Percentiles rank a stretch among this genome's conserved stretches.
Evolutionary conservation across 2,888 invertebrate genomes (phyloP).

Genomic region (Vannuccia rotundouncinata): DNA sequence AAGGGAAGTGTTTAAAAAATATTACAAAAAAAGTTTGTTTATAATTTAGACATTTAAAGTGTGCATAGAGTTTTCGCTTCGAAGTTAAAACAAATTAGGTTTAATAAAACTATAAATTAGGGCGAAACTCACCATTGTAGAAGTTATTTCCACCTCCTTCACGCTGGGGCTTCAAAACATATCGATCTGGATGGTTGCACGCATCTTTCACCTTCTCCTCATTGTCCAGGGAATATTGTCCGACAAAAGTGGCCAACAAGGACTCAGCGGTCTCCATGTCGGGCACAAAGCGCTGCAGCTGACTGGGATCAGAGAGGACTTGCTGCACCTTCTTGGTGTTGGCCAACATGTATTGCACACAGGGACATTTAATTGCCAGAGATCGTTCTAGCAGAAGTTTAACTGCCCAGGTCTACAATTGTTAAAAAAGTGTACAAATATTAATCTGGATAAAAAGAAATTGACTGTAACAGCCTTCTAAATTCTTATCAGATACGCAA

Average conservation of each 20-base stretch:
- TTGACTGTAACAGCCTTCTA: too few species aligned
- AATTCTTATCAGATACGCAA: too few species aligned
- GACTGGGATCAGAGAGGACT: conserved; percentile 61
- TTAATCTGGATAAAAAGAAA: too few species aligned
- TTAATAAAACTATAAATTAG: too few species aligned
- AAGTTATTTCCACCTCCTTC: conserved; percentile 77
- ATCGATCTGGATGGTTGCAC: conserved; percentile 67
- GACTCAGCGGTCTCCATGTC: conserved; percentile 60
- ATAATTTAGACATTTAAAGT: too few species aligned
- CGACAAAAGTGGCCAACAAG: conserved; percentile 72
- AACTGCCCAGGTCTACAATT: conserved; percentile 65
- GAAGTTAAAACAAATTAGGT: too few species aligned
- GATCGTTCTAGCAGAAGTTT: conserved; percentile 78
- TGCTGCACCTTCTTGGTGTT: conserved; percentile 94
- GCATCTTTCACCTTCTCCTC: not conserved
- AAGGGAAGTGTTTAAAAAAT: too few species aligned
- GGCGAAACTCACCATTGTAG: conserved; percentile 36
- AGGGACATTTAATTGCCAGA: conserved; percentile 86
- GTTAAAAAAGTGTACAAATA: too few species aligned
- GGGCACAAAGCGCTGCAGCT: not conserved
- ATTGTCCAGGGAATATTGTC: conserved; percentile 75
- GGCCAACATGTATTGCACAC: conserved; percentile 70
- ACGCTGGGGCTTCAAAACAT: conserved; percentile 87
- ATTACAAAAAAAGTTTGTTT: too few species aligned
- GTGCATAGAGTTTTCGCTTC: too few species aligned